Conservation (phyloP, 2,888 invertebrate genomes). For the Rhogogaster chlorosoma region DNA sequence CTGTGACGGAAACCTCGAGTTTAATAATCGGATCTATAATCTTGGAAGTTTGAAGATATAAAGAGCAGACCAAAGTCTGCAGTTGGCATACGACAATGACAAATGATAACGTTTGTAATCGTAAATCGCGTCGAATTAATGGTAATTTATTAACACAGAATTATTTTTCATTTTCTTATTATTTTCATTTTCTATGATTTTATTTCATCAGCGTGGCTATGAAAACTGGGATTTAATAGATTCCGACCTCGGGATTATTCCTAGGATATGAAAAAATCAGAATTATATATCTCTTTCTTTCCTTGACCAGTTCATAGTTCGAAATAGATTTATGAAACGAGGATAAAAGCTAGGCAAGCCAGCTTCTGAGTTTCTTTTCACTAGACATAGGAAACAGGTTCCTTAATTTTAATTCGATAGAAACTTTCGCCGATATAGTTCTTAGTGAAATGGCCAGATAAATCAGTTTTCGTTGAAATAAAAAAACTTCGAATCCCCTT, state of each 20-base stretch:
- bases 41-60: background rate
- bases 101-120: slow-evolving; percentile 4
- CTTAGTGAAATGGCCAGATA: too few relatives aligned
- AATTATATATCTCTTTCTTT: too few relatives aligned
- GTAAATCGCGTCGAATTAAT: slow-evolving; percentile 26
- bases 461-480: too few relatives aligned
- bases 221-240: background rate
- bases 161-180: too few relatives aligned
- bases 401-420: background rate
- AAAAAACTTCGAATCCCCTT: too few relatives aligned
- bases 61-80: background rate
- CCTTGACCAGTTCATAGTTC: too few relatives aligned
- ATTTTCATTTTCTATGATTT: too few relatives aligned
- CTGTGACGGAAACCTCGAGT: background rate
- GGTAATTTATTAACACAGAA: slow-evolving; percentile 1
- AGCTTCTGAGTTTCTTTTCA: background rate
- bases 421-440: background rate
- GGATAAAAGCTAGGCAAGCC: background rate
- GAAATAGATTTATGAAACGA: background rate
- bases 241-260: background rate
- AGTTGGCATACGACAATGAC: background rate
- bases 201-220: too few relatives aligned
- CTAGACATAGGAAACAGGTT: background rate
- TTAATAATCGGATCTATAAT: background rate
- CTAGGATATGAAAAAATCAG: background rate